Evolutionary conservation across 92 coral and sea anemone species (phyloP).

Genomic region (Epizoanthus stellaris): DNA sequence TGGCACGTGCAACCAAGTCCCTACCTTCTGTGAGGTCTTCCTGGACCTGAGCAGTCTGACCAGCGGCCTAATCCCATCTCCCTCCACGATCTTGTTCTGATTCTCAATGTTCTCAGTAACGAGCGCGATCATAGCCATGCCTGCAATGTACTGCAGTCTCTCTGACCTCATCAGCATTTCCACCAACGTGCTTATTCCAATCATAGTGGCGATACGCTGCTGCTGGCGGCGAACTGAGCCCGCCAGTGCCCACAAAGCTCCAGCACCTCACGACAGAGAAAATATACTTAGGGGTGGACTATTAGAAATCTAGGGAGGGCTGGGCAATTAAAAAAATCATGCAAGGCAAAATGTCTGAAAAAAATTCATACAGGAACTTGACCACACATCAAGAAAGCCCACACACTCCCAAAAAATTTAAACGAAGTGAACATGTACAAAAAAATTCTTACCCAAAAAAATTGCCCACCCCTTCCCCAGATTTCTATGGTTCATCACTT

Average conservation of each 20-base stretch:
- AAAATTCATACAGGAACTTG: too few relatives aligned
- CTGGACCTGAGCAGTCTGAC: slow-evolving; percentile 87
- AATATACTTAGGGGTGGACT: background rate
- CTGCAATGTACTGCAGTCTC: slow-evolving; percentile 90
- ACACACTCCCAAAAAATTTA: too few relatives aligned
- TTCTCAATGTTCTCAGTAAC: slow-evolving; percentile 91
- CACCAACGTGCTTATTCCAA: slow-evolving; percentile 91
- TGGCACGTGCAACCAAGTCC: too few relatives aligned
- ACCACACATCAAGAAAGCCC: too few relatives aligned
- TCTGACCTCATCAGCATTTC: slow-evolving; percentile 99
- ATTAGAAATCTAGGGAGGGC: too few relatives aligned
- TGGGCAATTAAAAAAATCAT: too few relatives aligned
- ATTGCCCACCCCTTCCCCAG: too few relatives aligned
- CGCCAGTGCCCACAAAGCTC: slow-evolving; percentile 97
- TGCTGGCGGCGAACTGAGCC: slow-evolving; percentile 88
- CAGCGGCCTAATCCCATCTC: slow-evolving; percentile 94
- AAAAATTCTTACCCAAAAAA: too few relatives aligned
- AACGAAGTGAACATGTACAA: too few relatives aligned
- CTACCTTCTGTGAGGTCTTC: slow-evolving; percentile 87
- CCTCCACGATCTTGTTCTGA: slow-evolving; percentile 91
- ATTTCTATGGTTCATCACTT: too few relatives aligned
- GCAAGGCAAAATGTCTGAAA: too few relatives aligned
- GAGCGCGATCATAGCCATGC: slow-evolving; percentile 95
- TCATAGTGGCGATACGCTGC: slow-evolving; percentile 92
- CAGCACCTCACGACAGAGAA: slow-evolving; percentile 68